Evolutionary conservation across 1,140 invertebrate genomes (phyloP).

Genomic region (Druon quercuslanigerum): DNA sequence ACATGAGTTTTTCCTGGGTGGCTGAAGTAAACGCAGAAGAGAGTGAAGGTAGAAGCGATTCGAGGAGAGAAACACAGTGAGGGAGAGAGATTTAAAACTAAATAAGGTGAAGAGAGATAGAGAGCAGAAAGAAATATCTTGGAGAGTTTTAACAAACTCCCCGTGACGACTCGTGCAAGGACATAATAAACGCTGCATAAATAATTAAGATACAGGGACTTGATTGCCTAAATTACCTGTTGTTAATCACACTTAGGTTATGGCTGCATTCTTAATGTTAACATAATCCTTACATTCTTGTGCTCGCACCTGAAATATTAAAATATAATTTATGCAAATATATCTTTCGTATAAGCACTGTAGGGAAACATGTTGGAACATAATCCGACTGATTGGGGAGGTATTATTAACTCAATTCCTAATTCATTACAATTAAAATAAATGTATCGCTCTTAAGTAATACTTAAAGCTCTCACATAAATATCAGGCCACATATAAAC

Average conservation of each 20-base stretch:
- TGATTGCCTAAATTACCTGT: not conserved
- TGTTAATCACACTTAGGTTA: conserved; percentile 5
- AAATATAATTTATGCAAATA: not conserved
- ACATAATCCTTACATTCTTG: too few relatives aligned
- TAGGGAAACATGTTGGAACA: too few relatives aligned
- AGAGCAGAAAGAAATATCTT: not conserved
- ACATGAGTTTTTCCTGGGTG: conserved; percentile 56
- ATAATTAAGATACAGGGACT: not conserved
- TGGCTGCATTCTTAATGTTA: not conserved
- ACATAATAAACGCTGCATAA: conserved; percentile 6
- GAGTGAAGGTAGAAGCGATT: not conserved
- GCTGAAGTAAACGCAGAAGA: conserved; percentile 37
- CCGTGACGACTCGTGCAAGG: conserved; percentile 10
- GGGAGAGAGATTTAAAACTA: not conserved
- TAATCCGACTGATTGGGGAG: too few relatives aligned
- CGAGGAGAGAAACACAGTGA: not conserved
- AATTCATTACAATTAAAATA: too few relatives aligned
- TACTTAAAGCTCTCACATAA: too few relatives aligned
- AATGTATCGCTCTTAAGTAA: too few relatives aligned
- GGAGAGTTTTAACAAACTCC: not conserved
- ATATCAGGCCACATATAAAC: too few relatives aligned
- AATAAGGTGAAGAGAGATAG: not conserved
- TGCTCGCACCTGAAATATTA: too few relatives aligned
- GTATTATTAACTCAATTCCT: too few relatives aligned
- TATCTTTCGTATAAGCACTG: too few relatives aligned